Evolutionary conservation across 2,113 vertebrate species (phyloP).

Genomic region (Galemys pyrenaicus): DNA sequence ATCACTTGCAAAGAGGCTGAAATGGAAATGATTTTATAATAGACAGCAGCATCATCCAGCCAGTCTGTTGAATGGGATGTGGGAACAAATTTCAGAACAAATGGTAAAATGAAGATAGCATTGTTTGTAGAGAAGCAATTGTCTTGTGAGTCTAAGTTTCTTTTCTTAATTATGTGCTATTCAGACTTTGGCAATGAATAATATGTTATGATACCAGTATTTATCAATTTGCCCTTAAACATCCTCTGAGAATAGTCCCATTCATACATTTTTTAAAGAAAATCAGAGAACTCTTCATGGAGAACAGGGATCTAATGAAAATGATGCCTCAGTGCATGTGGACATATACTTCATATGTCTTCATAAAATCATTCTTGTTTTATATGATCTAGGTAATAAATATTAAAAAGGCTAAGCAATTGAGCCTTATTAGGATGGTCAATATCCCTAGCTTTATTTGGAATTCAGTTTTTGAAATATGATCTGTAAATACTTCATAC

Average conservation of each 20-base stretch:
- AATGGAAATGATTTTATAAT: background rate
- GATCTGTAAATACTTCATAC: background rate
- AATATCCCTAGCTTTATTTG: background rate
- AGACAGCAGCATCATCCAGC: background rate
- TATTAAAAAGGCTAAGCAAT: background rate
- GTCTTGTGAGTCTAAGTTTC: background rate
- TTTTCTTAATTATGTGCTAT: background rate
- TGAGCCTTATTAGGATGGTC: background rate
- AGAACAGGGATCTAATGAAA: background rate
- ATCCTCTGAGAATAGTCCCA: background rate
- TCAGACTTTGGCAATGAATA: slow-evolving; percentile 14
- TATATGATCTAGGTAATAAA: background rate
- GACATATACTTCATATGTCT: background rate
- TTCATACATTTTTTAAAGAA: background rate
- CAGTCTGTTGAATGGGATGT: background rate
- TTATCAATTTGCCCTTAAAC: background rate
- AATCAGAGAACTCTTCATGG: background rate
- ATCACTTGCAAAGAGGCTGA: background rate
- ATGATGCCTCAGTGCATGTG: background rate
- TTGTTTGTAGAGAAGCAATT: background rate
- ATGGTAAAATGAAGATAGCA: background rate
- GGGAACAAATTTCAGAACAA: slow-evolving; percentile 1
- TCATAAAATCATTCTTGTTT: background rate
- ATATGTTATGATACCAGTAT: background rate
- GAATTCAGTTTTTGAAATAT: background rate